These are phyloP conservation scores for Hirtodrosophila trivittata DNA, from an alignment of 2,888 invertebrate genomes.

Conservation along the genomic window DNA sequence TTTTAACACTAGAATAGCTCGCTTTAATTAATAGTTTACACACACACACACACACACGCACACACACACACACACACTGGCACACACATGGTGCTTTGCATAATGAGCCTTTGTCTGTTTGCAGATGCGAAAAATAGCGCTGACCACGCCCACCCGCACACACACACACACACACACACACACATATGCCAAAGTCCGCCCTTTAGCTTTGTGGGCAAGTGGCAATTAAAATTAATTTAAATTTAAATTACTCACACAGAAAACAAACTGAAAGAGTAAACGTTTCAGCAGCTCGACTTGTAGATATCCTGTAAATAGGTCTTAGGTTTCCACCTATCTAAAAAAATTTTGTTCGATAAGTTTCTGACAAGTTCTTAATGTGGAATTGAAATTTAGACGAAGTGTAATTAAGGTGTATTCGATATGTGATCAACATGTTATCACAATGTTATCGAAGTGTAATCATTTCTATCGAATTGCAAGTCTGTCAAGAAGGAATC, in stretches of 20 bases:
- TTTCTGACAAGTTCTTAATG: too few relatives aligned
- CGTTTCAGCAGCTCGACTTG: too few relatives aligned
- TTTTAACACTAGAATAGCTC: constrained; percentile 4
- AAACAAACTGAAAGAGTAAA: constrained; percentile 1
- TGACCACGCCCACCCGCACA: constrained; percentile 16
- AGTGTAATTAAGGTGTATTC: too few relatives aligned
- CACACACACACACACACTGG: neutral
- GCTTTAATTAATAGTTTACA: constrained; percentile 49
- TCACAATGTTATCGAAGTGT: too few relatives aligned
- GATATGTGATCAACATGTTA: too few relatives aligned
- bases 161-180: constrained; percentile 8
- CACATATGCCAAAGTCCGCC: constrained; percentile 4
- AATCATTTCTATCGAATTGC: too few relatives aligned
- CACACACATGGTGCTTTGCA: constrained; percentile 7
- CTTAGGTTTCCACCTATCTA: too few relatives aligned
- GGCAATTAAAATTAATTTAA: constrained; percentile 79
- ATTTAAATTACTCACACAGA: constrained; percentile 59
- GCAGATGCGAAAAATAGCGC: constrained; percentile 30
- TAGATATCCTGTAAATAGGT: neutral
- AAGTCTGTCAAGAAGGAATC: too few relatives aligned
- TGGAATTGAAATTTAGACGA: too few relatives aligned
- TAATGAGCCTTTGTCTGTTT: constrained; percentile 49
- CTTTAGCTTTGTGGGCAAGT: constrained; percentile 39
- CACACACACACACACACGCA: constrained; percentile 7
- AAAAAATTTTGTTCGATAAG: too few relatives aligned